Percentiles rank a stretch among this genome's conserved stretches.
These are phyloP conservation scores for Lonchura striata DNA, from an alignment of 2,113 vertebrate species.

Conservation along the genomic window DNA sequence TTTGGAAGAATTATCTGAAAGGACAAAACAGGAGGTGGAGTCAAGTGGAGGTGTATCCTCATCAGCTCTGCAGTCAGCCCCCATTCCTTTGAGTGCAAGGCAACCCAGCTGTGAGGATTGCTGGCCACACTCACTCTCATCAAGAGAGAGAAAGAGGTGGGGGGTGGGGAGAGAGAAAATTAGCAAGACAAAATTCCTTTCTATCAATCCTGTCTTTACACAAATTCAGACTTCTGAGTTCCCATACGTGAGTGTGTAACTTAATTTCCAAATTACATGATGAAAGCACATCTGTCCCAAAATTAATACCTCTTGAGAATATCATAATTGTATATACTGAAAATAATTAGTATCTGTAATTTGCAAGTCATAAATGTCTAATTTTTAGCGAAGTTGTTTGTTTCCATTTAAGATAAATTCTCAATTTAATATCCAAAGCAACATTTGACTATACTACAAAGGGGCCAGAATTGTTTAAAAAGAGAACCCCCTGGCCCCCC, in stretches of 20 bases:
- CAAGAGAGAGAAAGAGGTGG: conserved; percentile 23
- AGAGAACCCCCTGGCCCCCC: background rate
- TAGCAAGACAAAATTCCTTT: conserved; percentile 64
- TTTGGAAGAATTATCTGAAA: conserved; percentile 34
- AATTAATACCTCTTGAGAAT: conserved; percentile 72
- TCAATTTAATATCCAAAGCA: conserved; percentile 69
- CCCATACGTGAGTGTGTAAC: conserved; percentile 68
- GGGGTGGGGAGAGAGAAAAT: conserved; percentile 14
- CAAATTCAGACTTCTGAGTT: conserved; percentile 65
- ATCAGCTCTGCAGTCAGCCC: conserved; percentile 52
- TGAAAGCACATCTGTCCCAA: conserved; percentile 72
- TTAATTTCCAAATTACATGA: conserved; percentile 72
- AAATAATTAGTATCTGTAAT: conserved; percentile 74
- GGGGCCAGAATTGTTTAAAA: conserved; percentile 30
- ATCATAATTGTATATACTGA: conserved; percentile 74
- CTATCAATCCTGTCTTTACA: conserved; percentile 57
- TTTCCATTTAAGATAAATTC: conserved; percentile 73
- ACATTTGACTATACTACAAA: conserved; percentile 10
- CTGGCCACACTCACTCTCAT: conserved; percentile 56
- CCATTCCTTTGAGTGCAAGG: conserved; percentile 48
- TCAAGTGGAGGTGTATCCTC: conserved; percentile 56
- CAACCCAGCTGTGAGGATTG: conserved; percentile 69
- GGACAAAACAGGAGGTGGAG: conserved; percentile 43
- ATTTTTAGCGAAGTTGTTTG: conserved; percentile 72
- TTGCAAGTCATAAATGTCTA: conserved; percentile 73